phyloP scores from a whole-genome alignment of 2,797 vertebrate genomes.

The Phrynocephalus guinanensis region DNA sequence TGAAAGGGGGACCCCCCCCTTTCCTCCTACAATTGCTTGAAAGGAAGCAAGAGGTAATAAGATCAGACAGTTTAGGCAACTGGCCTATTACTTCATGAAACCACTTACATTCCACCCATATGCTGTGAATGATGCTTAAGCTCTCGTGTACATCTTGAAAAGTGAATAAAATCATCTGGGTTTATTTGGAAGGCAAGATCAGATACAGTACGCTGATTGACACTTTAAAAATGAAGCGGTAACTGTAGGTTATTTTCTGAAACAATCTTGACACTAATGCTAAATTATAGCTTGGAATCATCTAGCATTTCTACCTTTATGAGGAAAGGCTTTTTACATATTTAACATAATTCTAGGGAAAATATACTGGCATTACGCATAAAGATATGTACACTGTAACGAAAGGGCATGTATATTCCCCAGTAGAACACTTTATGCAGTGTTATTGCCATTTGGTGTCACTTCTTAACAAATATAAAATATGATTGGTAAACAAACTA shows the following conservation, averaged over 20 bases:
- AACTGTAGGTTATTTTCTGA: conserved; percentile 75
- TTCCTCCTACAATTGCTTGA: conserved; percentile 56
- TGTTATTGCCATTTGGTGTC: conserved; percentile 92
- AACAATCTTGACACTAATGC: conserved; percentile 81
- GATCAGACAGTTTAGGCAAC: conserved; percentile 64
- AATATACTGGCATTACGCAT: conserved; percentile 90
- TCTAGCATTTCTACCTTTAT: conserved; percentile 82
- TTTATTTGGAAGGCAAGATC: conserved; percentile 78
- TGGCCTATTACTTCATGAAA: conserved; percentile 69
- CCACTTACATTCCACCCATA: conserved; percentile 71
- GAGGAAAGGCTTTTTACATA: conserved; percentile 88
- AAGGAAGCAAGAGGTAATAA: conserved; percentile 62
- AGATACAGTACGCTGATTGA: conserved; percentile 73
- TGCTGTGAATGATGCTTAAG: conserved; percentile 71
- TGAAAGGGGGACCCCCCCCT: conserved; percentile 51
- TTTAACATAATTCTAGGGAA: conserved; percentile 90
- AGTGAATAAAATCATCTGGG: conserved; percentile 73
- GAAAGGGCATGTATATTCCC: conserved; percentile 88
- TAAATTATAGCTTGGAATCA: conserved; percentile 80
- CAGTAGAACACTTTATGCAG: conserved; percentile 88
- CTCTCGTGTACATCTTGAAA: conserved; percentile 65
- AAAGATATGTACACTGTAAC: conserved; percentile 85
- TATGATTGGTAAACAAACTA: conserved; percentile 87
- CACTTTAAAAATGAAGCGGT: conserved; percentile 78
- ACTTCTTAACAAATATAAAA: conserved; percentile 87